A percentile compares a stretch with the other conserved stretches of the same genome.
Conservation (phyloP, 2,797 vertebrate genomes). For the Dromococcyx pavoninus region DNA sequence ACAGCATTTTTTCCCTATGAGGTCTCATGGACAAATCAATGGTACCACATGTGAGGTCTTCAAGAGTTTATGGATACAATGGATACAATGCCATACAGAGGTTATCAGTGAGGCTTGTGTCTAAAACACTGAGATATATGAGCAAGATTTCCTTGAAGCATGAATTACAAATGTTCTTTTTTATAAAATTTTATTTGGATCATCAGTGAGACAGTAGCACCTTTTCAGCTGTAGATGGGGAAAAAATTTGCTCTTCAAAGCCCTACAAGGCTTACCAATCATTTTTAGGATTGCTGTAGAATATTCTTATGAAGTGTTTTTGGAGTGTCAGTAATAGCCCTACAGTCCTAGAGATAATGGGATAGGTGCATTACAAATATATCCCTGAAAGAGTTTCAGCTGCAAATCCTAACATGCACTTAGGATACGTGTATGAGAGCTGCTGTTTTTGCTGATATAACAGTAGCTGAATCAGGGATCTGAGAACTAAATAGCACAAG, state of each 20-base stretch:
- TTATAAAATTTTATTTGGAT: not conserved
- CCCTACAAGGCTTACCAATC: not conserved
- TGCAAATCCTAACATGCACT: not conserved
- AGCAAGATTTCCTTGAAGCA: rapidly evolving
- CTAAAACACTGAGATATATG: not conserved
- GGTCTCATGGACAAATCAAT: not conserved
- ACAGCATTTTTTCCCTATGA: rapidly evolving
- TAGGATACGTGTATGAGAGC: not conserved
- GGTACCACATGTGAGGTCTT: not conserved
- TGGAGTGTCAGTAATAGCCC: not conserved
- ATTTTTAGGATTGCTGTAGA: not conserved
- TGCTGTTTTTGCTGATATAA: not conserved
- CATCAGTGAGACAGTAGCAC: not conserved
- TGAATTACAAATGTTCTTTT: not conserved
- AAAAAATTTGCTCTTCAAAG: not conserved
- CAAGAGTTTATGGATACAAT: not conserved
- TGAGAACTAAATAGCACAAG: not conserved
- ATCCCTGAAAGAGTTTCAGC: not conserved
- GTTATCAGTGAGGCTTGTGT: rapidly evolving
- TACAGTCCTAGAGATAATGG: not conserved
- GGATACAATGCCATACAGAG: not conserved
- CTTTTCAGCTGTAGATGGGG: not conserved
- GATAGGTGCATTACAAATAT: not conserved
- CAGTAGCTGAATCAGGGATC: not conserved
- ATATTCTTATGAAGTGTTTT: not conserved